phyloP scores from a whole-genome alignment of 2,797 vertebrate genomes.

The Argya squamiceps region DNA sequence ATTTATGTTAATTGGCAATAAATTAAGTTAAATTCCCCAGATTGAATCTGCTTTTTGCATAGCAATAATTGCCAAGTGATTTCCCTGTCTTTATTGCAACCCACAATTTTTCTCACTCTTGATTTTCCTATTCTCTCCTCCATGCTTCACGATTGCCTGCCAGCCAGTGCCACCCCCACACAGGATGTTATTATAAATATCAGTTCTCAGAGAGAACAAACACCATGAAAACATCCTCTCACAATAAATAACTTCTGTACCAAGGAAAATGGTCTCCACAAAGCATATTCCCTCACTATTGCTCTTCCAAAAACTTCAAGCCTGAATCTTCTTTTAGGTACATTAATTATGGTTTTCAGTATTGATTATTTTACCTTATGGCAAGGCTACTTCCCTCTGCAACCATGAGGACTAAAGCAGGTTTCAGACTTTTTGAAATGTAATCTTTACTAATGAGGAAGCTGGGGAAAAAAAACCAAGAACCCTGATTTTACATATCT shows the following conservation, averaged over 20 bases:
- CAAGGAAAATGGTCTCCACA: not conserved
- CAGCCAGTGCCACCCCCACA: not conserved
- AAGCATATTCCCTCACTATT: not conserved
- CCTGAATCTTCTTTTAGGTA: not conserved
- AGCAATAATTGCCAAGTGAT: not conserved
- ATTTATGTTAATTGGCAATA: not conserved
- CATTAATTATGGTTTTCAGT: not conserved
- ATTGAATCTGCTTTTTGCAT: not conserved
- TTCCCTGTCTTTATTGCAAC: not conserved
- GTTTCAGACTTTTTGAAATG: not conserved
- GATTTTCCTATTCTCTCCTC: not conserved
- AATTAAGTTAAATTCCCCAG: not conserved
- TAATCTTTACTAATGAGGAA: not conserved
- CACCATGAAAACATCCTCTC: not conserved
- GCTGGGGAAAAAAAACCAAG: fast-evolving
- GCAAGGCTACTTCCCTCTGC: not conserved
- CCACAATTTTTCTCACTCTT: not conserved
- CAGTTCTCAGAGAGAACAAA: not conserved
- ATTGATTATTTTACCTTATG: not conserved
- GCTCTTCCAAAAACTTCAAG: not conserved
- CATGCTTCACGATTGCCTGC: not conserved
- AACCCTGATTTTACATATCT: not conserved
- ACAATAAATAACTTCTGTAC: not conserved
- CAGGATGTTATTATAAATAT: not conserved
- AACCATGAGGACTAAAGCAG: not conserved